A percentile compares a stretch with the other conserved stretches of the same genome.
Evolutionary conservation across 2,113 vertebrate species (phyloP).

Genomic region (Microtus ochrogaster): DNA sequence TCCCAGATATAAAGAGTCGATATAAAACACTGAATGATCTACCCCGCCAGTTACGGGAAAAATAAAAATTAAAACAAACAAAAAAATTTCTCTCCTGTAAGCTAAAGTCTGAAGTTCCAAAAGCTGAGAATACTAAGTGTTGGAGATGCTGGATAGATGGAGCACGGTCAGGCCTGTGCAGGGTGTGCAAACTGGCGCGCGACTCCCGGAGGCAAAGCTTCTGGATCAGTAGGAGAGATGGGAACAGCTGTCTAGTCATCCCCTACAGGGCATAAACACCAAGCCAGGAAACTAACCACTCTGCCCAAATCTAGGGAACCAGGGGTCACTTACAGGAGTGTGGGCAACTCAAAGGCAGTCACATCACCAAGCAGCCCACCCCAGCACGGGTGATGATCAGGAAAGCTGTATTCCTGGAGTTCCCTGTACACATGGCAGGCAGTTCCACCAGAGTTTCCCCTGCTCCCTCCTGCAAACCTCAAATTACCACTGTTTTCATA

Average conservation of each 20-base stretch:
- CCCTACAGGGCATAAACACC: too few relatives aligned
- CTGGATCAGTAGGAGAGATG: not conserved
- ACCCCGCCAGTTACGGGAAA: not conserved
- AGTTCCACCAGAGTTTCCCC: not conserved
- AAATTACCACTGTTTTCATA: not conserved
- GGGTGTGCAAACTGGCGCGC: fast-evolving
- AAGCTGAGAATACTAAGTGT: not conserved
- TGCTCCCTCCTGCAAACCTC: not conserved
- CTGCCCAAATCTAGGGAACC: not conserved
- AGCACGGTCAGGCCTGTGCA: fast-evolving
- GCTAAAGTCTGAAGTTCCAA: not conserved
- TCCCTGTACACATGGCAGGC: not conserved
- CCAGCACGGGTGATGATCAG: not conserved
- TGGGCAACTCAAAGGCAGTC: not conserved
- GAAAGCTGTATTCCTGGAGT: not conserved
- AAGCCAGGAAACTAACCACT: not conserved
- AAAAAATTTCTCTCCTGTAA: not conserved
- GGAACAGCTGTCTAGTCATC: not conserved
- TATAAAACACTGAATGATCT: not conserved
- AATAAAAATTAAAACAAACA: not conserved
- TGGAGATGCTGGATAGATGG: fast-evolving
- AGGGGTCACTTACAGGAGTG: not conserved
- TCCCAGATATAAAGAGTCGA: not conserved
- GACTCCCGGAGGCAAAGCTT: not conserved
- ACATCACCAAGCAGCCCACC: not conserved